Base-by-base conservation (phyloP, 2,797 vertebrate species). In the Macrochelys suwanniensis region DNA sequence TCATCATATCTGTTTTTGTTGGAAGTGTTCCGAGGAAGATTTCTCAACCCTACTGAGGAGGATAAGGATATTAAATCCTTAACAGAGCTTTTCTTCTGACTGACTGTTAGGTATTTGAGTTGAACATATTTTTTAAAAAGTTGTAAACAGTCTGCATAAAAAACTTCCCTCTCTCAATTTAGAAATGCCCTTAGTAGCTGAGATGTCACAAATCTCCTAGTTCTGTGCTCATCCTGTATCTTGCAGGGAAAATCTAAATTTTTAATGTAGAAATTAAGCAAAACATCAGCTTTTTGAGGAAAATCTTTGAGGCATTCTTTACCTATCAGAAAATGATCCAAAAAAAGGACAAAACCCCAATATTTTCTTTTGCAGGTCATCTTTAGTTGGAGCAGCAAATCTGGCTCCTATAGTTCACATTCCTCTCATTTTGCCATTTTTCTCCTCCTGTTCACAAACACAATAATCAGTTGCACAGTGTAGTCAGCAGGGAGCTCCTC, bases 81-180 rank as follows among this genome's bases (percentile, higher is more conserved):
- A 33, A 33, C n/a, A 42, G 94, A 95, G 93, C 78, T 93, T 90
- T 81, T 49, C 89, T 81, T 80, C 89, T 93, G 42, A 53, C 54
- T 56, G 7, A 37, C 68, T 81, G 53, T 76, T 91, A 86, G 47
- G 31, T 10, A 25, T 76, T 76, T 15, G 42, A 47, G 23, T 25
- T 78, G 19, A 86, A 42, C 28, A 79, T 5, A 7, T 71, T 71
- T 71, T 71, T 42, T 23, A 42, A 71, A 68, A 37, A 11, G 21
- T 25, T 42, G 21, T n/a, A 11, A 71, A 71, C 10, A 23, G 68
- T 10, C 5, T 71, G 37, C 17, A 71, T 12, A 71, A 68, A 42
- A 71, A 50, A n/a, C 5, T 54, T 49, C 50, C 23, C n/a, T 90
- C 53, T 82, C 82, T 5, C 51, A 56, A 88, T 71, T 84, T 74